Conservation (phyloP, 2,888 invertebrate species). For the Biston betularia region DNA sequence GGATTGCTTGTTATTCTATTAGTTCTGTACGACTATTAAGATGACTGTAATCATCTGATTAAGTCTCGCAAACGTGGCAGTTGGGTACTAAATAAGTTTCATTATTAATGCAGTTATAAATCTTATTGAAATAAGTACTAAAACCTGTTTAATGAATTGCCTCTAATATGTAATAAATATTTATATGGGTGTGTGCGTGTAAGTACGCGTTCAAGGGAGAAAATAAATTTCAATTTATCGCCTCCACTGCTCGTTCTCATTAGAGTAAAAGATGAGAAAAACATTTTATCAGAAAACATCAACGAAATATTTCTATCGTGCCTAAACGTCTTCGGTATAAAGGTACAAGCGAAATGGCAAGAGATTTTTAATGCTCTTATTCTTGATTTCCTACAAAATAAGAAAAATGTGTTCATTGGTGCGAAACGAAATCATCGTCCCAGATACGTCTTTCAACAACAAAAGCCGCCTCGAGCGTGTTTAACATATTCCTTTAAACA, state of each 20-base stretch:
- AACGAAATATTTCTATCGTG: conserved; percentile 63
- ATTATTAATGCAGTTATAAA: conserved; percentile 50
- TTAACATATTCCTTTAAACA: conserved; percentile 78
- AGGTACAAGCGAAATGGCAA: conserved; percentile 65
- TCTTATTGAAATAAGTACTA: conserved; percentile 68
- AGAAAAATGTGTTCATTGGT: conserved; percentile 78
- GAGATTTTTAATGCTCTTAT: conserved; percentile 73
- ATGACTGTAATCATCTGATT: conserved; percentile 61
- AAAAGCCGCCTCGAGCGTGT: conserved; percentile 73
- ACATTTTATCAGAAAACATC: conserved; percentile 70
- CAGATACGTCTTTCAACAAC: conserved; percentile 77
- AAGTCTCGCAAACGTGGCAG: conserved; percentile 29
- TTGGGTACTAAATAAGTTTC: conserved; percentile 3
- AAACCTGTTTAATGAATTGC: conserved; percentile 72
- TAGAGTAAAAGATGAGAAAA: conserved; percentile 70
- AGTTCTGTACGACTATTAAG: conserved; percentile 54
- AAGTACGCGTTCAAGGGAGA: conserved; percentile 57
- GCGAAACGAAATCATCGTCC: conserved; percentile 77
- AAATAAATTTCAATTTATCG: conserved; percentile 79
- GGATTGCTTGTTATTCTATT: conserved; percentile 74
- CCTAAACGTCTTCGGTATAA: conserved; percentile 59
- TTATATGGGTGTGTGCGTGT: conserved; percentile 65
- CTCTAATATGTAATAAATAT: conserved; percentile 74
- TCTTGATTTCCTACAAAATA: conserved; percentile 72
- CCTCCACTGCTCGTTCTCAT: conserved; percentile 71